phyloP scores from a whole-genome alignment of 1,140 invertebrate species.

The Calycopis cecrops region DNA sequence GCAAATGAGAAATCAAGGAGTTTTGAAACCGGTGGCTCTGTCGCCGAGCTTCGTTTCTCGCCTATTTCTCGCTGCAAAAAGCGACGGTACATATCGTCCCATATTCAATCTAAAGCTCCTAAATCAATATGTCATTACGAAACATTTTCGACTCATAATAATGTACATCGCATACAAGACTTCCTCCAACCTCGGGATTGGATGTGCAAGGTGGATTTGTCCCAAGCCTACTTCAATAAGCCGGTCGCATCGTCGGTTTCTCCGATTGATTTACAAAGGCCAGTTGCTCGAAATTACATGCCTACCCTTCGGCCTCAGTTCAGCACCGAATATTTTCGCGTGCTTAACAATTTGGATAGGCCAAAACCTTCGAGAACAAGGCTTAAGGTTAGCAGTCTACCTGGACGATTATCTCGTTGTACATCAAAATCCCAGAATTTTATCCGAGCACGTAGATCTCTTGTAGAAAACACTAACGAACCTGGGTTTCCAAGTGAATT shows the following conservation, averaged over 20 bases:
- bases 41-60: slow-evolving; percentile 40
- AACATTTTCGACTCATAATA: slow-evolving; percentile 24
- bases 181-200: slow-evolving; percentile 32
- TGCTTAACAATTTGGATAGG: slow-evolving; percentile 26
- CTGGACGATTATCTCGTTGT: no score
- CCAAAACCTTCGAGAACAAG: no score
- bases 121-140: slow-evolving; percentile 26
- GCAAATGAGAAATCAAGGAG: slow-evolving; percentile 17
- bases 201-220: slow-evolving; percentile 36
- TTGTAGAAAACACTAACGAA: no score
- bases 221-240: slow-evolving; percentile 44
- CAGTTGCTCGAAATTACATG: slow-evolving; percentile 29
- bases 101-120: slow-evolving; percentile 41
- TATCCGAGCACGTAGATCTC: no score
- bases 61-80: slow-evolving; percentile 37
- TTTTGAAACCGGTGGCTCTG: slow-evolving; percentile 13
- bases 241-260: slow-evolving; percentile 32
- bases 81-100: slow-evolving; percentile 20
- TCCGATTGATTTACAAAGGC: slow-evolving; percentile 25
- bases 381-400: no score
- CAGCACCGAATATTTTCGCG: slow-evolving; percentile 27
- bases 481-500: no score
- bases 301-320: no score
- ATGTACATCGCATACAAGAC: slow-evolving; percentile 21
- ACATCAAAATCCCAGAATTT: no score